Base-by-base conservation (phyloP, 2,888 invertebrate genomes). In the Stenodema calcarata region DNA sequence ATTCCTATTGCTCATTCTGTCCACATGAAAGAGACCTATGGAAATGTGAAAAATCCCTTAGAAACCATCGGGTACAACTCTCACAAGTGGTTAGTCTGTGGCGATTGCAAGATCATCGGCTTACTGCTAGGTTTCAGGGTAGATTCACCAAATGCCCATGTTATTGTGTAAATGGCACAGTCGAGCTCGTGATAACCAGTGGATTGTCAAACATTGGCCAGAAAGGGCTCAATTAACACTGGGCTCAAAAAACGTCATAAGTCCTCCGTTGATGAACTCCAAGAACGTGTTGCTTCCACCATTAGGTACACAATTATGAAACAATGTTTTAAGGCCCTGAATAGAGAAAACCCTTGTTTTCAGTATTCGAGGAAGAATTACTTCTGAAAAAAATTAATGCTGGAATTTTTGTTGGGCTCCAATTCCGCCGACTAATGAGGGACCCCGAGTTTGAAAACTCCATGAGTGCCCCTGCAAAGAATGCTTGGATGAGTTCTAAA, bases 401-500 rank as follows among this genome's bases (percentile, higher is more conserved):
- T 62, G 62, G 62, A 62, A 62, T 70, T 28, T 83, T 81, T 35
- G 50, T 47, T 54, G 81, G 54, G 12, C 81, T 62, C 16, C 18
- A 50, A 16, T 54, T 81, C 18, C 9, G 81, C 14, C 16, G 18
- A 69, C 69, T 69, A 18, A 69, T 81, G 30, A 76, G 18, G 18
- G 7, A 35, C 76, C 9, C 81, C 62, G n/a, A 47, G 2, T 81
- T 81, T 54, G 23, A 27, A 7, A 23, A 81, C 18, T 7, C 6
- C 7, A 50, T 81, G 50, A 18, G 54, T 12, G 27, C 14, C 7
- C 23, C 27, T 6, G 81, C 50, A 54, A 81, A 54, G 41, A 41
- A n/a, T 35, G 50, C 54, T 16, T 83, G 42, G 83, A 11, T 70
- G 42, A 81, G n/a, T n/a, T n/a, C n/a, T n/a, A n/a, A n/a, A n/a